A percentile compares a stretch with the other conserved stretches of the same genome.
Evolutionary conservation across 2,113 vertebrate species (phyloP).

Genomic region (Prochilodus magdalenae): DNA sequence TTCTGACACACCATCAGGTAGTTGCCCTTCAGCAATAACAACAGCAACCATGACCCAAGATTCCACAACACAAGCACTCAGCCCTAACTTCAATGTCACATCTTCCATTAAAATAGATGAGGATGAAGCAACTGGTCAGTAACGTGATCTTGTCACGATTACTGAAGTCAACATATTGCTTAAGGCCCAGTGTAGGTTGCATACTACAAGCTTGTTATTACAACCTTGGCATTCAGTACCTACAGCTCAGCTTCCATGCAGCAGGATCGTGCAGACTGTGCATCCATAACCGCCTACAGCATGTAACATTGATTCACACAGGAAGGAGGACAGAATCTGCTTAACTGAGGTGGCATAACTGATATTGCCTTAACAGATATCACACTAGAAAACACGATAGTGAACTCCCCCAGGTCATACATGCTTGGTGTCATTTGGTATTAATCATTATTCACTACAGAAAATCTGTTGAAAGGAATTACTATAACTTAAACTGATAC

Average conservation of each 20-base stretch:
- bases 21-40: not conserved
- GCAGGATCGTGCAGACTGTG: not conserved
- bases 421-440: no score
- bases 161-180: not conserved
- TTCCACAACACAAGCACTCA: conserved; percentile 1
- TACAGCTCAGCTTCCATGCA: not conserved
- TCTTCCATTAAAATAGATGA: not conserved
- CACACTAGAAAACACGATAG: no score
- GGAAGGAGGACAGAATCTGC: not conserved
- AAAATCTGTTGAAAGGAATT: no score
- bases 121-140: conserved; percentile 4
- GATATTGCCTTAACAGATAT: no score
- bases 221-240: not conserved
- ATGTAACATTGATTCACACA: no score
- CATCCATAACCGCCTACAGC: not conserved
- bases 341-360: not conserved
- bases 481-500: no score
- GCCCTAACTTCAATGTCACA: not conserved
- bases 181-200: not conserved
- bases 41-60: not conserved
- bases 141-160: conserved; percentile 10
- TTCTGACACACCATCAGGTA: conserved; percentile 1
- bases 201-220: not conserved
- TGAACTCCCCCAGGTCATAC: no score
- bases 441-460: no score